Evolutionary conservation across 2,888 invertebrate species (phyloP).

Genomic region (Copidosoma aretas): DNA sequence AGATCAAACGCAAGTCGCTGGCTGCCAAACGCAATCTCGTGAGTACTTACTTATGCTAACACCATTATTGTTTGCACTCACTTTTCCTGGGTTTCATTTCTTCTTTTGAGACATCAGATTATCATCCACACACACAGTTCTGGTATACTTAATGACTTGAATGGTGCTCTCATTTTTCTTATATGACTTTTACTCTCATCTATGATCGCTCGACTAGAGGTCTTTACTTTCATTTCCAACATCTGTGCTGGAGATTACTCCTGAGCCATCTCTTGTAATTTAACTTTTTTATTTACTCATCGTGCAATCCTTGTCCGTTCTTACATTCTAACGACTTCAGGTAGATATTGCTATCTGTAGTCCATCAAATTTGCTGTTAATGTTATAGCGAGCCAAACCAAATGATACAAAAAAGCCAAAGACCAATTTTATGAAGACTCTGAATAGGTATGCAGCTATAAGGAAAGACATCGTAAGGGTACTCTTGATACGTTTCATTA

Average conservation of each 20-base stretch:
- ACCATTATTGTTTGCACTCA: not conserved
- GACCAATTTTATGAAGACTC: slow-evolving; percentile 21
- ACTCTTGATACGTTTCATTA: not conserved
- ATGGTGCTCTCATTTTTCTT: too few species aligned
- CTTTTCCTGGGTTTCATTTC: too few species aligned
- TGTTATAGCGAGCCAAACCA: slow-evolving; percentile 17
- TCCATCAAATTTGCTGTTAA: not conserved
- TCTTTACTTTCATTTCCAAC: too few species aligned
- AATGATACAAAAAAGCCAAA: slow-evolving; percentile 4
- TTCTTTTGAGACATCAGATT: too few species aligned
- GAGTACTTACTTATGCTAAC: slow-evolving; percentile 3
- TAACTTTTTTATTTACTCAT: not conserved
- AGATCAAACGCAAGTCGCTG: slow-evolving; percentile 35
- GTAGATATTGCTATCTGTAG: not conserved
- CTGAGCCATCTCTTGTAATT: not conserved
- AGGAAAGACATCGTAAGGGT: slow-evolving; percentile 29
- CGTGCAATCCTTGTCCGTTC: not conserved
- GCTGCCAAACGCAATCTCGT: slow-evolving; percentile 33
- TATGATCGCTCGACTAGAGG: too few species aligned
- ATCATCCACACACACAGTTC: too few species aligned
- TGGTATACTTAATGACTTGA: too few species aligned
- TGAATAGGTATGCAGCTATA: slow-evolving; percentile 24
- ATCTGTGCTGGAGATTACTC: not conserved
- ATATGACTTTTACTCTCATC: not conserved
- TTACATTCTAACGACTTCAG: not conserved